Conservation (phyloP, 1,140 invertebrate genomes). For the Magallana angulata region DNA sequence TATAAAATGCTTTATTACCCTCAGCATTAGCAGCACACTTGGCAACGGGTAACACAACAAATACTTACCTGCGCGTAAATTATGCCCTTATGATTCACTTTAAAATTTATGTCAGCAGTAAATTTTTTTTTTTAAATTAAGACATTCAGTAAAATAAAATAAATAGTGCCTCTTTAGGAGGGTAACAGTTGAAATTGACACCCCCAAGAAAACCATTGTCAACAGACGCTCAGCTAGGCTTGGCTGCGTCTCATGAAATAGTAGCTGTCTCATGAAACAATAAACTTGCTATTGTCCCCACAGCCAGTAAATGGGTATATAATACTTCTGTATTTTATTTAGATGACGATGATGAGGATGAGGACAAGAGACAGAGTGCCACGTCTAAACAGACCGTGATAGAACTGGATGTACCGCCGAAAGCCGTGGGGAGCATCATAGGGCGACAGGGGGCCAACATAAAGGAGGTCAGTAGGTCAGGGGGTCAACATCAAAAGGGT, state of each 20-base stretch:
- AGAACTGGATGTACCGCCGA: constrained; percentile 71
- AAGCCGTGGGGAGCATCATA: constrained; percentile 73
- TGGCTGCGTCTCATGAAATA: not conserved
- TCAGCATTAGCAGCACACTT: no score
- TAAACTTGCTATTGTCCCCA: not conserved
- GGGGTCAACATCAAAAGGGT: not conserved
- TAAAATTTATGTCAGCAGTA: no score
- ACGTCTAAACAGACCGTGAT: constrained; percentile 73
- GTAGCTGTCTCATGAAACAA: not conserved
- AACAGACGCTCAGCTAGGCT: no score
- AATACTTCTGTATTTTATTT: not conserved
- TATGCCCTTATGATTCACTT: no score
- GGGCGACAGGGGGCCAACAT: constrained; percentile 73
- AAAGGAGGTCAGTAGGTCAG: constrained; percentile 68
- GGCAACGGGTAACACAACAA: no score
- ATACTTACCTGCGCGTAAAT: no score
- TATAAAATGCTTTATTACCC: no score
- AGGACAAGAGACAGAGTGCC: constrained; percentile 50
- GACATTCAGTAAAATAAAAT: no score
- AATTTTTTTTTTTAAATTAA: no score
- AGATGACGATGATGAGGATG: constrained; percentile 65
- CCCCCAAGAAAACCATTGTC: no score
- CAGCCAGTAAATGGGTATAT: not conserved
- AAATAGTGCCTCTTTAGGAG: no score
- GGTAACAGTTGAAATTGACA: no score